phyloP scores from a whole-genome alignment of 2,113 vertebrate species.

The Cervus canadensis region DNA sequence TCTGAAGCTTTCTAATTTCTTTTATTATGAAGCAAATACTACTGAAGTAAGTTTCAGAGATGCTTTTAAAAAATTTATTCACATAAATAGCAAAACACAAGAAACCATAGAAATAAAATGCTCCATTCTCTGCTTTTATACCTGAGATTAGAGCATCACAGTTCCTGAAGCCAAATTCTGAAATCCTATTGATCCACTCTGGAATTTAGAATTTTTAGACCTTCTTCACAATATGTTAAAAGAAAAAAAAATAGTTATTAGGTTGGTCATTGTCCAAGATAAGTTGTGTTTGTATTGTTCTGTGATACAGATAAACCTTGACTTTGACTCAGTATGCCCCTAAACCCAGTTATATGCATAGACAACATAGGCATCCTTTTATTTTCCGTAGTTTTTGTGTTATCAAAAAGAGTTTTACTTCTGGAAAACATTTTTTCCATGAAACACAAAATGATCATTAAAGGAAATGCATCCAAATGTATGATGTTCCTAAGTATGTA shows the following conservation, averaged over 20 bases:
- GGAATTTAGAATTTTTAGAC: not conserved
- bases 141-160: not conserved
- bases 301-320: not conserved
- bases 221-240: not conserved
- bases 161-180: not conserved
- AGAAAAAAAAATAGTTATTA: not conserved
- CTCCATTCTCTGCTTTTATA: not conserved
- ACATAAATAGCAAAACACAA: not conserved
- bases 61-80: not conserved
- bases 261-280: not conserved
- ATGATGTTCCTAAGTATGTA: not conserved
- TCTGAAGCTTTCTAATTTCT: not conserved
- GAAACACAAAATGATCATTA: not conserved
- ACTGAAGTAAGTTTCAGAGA: not conserved
- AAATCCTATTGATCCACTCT: not conserved
- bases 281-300: not conserved
- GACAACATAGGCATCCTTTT: not conserved
- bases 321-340: not conserved
- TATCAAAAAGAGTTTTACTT: not conserved
- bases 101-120: not conserved
- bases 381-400: not conserved
- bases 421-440: not conserved
- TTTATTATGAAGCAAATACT: constrained; percentile 23
- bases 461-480: not conserved
- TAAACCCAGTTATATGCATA: not conserved